Base-by-base conservation (phyloP, 2,113 vertebrate species). In the Lycaon pictus region DNA sequence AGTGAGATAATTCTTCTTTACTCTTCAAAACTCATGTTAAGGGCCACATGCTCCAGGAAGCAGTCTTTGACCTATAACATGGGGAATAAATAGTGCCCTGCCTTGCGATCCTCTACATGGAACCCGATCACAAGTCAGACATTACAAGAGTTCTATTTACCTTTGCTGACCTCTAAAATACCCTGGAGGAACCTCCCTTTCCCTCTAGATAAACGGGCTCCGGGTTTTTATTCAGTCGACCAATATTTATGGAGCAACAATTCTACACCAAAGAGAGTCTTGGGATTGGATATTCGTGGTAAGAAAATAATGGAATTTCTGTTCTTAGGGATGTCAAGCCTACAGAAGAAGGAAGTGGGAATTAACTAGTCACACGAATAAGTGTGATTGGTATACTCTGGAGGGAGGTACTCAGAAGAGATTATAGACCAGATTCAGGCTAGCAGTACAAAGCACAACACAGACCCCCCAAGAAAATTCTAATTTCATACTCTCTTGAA, bases 181-280 rank as follows among this genome's bases (percentile, higher is more conserved):
- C 7, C 22, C 7, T 2, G 1, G 5, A 1, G 9, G 5, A 69
- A 5, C 4, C 0, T 88, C 48, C 2, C 2, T 63, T 84, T 84
- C 11, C 32, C 16, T 27, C 29, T 79, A 71, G 9, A 35, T 82
- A 51, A 69, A 55, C 71, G 51, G 11, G 22, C 3, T 58, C 29
- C 88, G 37, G 35, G 55, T 65, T 93, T 90, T 87, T 53, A 43
- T 29, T 56, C 5, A n/a, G 25, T 79, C 13, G 15, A 32, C 48
- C 92, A 90, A 19, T 86, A 17, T 95, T 87, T n/a, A 69, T 37
- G 95, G 55, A 85, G 63, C 62, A 96, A 4, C 3, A 93, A 23
- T 11, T 53, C 27, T 76, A 43, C 4, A 58, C n/a, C 35, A 85
- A 93, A 5, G 55, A 55, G 2, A 48, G 56, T 74, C 32, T 95